phyloP scores from a whole-genome alignment of 2,888 invertebrate genomes.

The Aphodius granarius region DNA sequence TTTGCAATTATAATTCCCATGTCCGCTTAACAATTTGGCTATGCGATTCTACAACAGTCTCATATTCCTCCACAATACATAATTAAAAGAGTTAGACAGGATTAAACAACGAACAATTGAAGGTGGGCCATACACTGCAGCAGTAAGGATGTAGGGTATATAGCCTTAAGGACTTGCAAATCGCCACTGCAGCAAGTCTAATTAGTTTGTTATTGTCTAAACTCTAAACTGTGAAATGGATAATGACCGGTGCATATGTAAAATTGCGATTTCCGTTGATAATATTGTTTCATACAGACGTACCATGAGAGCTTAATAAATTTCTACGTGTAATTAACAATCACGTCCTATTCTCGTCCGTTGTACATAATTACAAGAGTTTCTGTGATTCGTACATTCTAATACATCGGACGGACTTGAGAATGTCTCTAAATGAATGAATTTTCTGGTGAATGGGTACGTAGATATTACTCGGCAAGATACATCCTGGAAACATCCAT shows the following conservation, averaged over 20 bases:
- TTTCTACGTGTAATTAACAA: conserved; percentile 26
- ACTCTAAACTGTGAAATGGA: background rate
- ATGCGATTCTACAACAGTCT: background rate
- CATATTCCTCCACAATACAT: background rate
- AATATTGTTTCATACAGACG: conserved; percentile 23
- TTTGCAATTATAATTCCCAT: background rate
- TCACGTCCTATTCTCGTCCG: conserved; percentile 26
- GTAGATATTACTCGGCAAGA: no score
- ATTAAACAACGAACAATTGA: background rate
- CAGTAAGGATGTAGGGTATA: no score
- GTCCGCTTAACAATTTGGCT: background rate
- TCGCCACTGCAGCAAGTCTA: background rate
- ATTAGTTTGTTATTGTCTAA: conserved; percentile 10
- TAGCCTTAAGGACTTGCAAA: background rate
- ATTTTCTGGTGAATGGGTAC: no score
- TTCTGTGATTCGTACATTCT: background rate
- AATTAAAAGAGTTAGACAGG: no score
- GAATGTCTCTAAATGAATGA: background rate
- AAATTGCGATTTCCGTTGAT: conserved; percentile 29
- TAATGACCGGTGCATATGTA: conserved; percentile 18
- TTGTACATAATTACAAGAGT: conserved; percentile 30
- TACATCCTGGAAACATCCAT: no score
- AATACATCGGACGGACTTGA: background rate
- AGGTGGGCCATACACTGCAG: background rate
- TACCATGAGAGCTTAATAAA: conserved; percentile 28